These are phyloP conservation scores for Tachystola acroxantha DNA, from an alignment of 2,888 invertebrate genomes.

Conservation along the genomic window DNA sequence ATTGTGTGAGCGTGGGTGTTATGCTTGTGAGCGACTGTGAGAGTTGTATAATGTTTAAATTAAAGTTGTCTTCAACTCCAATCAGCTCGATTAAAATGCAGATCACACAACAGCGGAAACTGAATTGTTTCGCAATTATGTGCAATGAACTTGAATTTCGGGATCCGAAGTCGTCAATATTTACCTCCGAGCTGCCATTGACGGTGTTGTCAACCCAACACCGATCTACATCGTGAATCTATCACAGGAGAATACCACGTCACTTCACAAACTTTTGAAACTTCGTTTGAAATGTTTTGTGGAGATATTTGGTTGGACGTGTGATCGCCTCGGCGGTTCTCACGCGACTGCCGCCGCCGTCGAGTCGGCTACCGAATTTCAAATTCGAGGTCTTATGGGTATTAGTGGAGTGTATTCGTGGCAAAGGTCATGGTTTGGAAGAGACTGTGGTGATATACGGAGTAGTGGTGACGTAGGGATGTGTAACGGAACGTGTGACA, in stretches of 20 bases:
- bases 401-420: conserved; percentile 49
- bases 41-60: too few relatives aligned
- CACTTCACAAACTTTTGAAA: conserved; percentile 13
- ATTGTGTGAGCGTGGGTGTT: too few relatives aligned
- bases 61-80: too few relatives aligned
- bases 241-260: conserved; percentile 9
- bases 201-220: conserved; percentile 32
- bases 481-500: too few relatives aligned
- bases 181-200: conserved; percentile 59
- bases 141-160: conserved; percentile 14
- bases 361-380: conserved; percentile 45
- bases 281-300: conserved; percentile 4
- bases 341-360: conserved; percentile 53
- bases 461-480: too few relatives aligned
- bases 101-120: not conserved
- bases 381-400: conserved; percentile 57
- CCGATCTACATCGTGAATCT: conserved; percentile 36
- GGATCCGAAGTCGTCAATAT: conserved; percentile 42
- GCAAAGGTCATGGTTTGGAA: conserved; percentile 61
- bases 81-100: too few relatives aligned
- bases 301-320: conserved; percentile 29
- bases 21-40: too few relatives aligned
- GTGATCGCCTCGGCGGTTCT: conserved; percentile 46
- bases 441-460: too few relatives aligned
- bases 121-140: conserved; percentile 16